Conservation (phyloP, 2,888 invertebrate species). For the Branchipolynoe longqiensis region DNA sequence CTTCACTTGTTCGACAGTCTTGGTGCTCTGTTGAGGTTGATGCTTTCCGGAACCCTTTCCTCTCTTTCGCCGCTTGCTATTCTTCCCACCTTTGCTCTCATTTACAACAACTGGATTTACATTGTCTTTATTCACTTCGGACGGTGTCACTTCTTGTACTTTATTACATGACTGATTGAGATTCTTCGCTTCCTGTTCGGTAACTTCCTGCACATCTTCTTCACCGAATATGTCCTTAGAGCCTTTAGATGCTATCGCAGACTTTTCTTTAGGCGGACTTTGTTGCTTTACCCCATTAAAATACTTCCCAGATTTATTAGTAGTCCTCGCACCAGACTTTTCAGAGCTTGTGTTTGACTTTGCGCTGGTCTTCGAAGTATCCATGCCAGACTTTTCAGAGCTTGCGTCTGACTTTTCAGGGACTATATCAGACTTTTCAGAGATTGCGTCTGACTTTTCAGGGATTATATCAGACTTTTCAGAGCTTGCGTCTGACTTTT, state of each 20-base stretch:
- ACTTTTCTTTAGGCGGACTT: too few relatives aligned
- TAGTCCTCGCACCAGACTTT: too few relatives aligned
- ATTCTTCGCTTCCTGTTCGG: slow-evolving; percentile 2
- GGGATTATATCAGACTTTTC: too few relatives aligned
- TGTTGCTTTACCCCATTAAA: too few relatives aligned
- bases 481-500: too few relatives aligned
- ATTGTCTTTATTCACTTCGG: background rate
- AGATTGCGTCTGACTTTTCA: too few relatives aligned
- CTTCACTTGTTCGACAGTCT: background rate
- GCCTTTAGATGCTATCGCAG: background rate
- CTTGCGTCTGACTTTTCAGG: too few relatives aligned
- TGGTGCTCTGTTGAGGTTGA: slow-evolving; percentile 4
- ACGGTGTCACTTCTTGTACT: background rate
- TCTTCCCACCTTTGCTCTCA: background rate
- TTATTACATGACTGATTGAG: background rate
- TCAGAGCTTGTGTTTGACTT: too few relatives aligned
- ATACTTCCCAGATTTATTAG: too few relatives aligned
- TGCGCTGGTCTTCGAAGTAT: too few relatives aligned
- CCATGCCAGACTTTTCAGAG: too few relatives aligned
- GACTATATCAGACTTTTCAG: too few relatives aligned
- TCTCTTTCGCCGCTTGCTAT: background rate
- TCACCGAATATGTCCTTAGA: slow-evolving; percentile 20
- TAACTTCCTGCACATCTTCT: background rate
- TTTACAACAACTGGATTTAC: background rate
- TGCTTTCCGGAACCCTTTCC: background rate